phyloP scores from a whole-genome alignment of 35 echinoderm and acorn worm species.

The Heliocidaris erythrogramma region DNA sequence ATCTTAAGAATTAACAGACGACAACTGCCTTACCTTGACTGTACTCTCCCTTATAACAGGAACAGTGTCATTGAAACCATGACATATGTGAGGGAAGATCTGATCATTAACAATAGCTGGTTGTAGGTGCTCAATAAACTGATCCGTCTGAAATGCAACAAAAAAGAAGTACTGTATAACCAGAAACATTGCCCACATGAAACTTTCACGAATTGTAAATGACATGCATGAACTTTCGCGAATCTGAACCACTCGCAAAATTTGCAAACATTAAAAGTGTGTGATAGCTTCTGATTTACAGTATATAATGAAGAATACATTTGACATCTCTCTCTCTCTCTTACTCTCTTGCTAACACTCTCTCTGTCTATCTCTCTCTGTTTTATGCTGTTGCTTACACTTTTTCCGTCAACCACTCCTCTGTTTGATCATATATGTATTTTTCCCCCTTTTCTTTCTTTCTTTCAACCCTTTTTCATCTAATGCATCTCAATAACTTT shows the following conservation, averaged over 20 bases:
- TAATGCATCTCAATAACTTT: not conserved
- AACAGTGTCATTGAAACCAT: constrained; percentile 95
- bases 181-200: no score
- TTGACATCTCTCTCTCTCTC: not conserved
- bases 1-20: not conserved
- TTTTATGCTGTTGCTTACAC: no score
- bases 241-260: not conserved
- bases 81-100: constrained; percentile 94
- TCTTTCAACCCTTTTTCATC: not conserved
- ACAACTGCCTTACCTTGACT: constrained; percentile 76
- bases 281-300: no score
- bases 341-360: not conserved
- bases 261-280: no score
- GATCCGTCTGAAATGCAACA: constrained; percentile 66
- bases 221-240: not conserved
- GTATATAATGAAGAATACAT: not conserved
- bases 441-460: not conserved
- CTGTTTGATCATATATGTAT: not conserved
- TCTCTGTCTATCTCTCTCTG: not conserved
- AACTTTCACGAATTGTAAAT: not conserved
- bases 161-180: not conserved
- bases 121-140: constrained; percentile 89
- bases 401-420: no score
- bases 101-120: constrained; percentile 85
- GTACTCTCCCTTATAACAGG: constrained; percentile 90